Evolutionary conservation across 2,888 invertebrate genomes (phyloP).

Genomic region (Nebria brevicollis): DNA sequence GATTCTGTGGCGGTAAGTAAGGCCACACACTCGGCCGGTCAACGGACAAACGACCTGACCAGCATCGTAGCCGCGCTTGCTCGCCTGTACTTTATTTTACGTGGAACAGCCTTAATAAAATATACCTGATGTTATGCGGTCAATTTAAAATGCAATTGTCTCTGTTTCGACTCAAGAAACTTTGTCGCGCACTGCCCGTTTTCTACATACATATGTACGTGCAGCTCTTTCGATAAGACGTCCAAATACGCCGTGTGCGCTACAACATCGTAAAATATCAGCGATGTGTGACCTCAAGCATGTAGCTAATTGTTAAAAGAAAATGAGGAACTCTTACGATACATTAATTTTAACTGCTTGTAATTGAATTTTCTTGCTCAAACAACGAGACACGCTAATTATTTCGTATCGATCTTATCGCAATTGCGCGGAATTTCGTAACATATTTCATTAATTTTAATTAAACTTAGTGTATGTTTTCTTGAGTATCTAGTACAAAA

Average conservation of each 20-base stretch:
- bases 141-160: constrained; percentile 46
- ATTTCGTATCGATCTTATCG: too few species aligned
- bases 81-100: constrained; percentile 38
- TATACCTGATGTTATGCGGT: constrained; percentile 45
- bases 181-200: too few species aligned
- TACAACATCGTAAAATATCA: too few species aligned
- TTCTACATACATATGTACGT: too few species aligned
- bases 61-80: constrained; percentile 10
- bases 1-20: constrained; percentile 35
- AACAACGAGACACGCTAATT: too few species aligned
- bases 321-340: too few species aligned
- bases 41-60: constrained; percentile 38
- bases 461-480: constrained; percentile 24
- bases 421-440: not conserved
- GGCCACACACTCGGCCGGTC: constrained; percentile 32
- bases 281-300: too few species aligned
- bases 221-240: too few species aligned
- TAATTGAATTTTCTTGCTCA: constrained; percentile 1
- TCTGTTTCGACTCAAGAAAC: constrained; percentile 16
- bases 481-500: not conserved
- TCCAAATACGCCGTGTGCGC: too few species aligned
- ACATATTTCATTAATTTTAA: constrained; percentile 14
- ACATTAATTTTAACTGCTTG: constrained; percentile 6
- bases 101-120: constrained; percentile 45
- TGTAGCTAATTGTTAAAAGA: too few species aligned